Conservation (phyloP, 2,888 invertebrate species). For the Syrphus vitripennis region DNA sequence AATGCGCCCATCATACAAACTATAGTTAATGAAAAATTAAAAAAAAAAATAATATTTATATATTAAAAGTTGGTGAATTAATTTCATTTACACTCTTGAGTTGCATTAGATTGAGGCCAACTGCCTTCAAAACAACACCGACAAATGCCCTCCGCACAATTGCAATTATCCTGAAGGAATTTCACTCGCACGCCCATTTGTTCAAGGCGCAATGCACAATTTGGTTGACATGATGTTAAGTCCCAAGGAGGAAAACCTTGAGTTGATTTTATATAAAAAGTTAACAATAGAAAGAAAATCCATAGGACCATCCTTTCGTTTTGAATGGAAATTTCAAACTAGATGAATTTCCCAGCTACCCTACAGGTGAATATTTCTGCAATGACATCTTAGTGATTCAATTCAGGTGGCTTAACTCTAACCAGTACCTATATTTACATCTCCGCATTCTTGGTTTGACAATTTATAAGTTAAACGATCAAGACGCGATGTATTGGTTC, state of each 20-base stretch:
- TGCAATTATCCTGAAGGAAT: slow-evolving; percentile 46
- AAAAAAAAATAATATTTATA: neutral
- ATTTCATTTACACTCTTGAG: slow-evolving; percentile 33
- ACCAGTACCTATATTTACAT: slow-evolving; percentile 20
- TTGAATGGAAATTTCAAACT: slow-evolving; percentile 27
- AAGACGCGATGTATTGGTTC: slow-evolving; percentile 35
- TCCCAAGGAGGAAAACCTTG: neutral
- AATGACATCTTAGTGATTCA: slow-evolving; percentile 20
- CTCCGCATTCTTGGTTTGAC: slow-evolving; percentile 47
- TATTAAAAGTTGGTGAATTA: neutral
- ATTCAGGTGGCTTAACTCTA: slow-evolving; percentile 31
- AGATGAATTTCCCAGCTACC: slow-evolving; percentile 2
- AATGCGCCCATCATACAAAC: slow-evolving; percentile 44
- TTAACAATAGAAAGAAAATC: slow-evolving; percentile 21
- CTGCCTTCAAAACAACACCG: slow-evolving; percentile 46
- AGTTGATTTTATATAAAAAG: slow-evolving; percentile 10
- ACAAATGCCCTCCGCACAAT: slow-evolving; percentile 21
- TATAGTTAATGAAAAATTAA: neutral
- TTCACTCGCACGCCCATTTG: slow-evolving; percentile 44
- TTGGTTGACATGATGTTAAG: slow-evolving; percentile 1
- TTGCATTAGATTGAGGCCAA: slow-evolving; percentile 28
- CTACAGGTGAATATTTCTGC: neutral
- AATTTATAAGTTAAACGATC: slow-evolving; percentile 36
- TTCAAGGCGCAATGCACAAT: slow-evolving; percentile 24
- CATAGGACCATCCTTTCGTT: slow-evolving; percentile 40